A percentile compares a stretch with the other conserved stretches of the same genome.
Conservation (phyloP, 2,888 invertebrate genomes). For the Phania funesta region DNA sequence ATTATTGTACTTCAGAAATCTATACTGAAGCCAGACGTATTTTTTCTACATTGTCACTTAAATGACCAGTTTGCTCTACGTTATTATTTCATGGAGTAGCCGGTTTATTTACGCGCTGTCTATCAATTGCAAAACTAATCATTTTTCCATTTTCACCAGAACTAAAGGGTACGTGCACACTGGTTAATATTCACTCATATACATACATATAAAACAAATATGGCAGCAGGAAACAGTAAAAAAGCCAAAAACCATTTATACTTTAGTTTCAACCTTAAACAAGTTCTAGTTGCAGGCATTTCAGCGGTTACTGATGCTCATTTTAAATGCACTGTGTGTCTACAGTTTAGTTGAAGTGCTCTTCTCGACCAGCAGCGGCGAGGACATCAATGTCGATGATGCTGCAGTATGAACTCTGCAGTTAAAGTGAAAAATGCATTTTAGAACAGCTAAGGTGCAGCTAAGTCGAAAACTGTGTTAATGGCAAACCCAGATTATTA, state of each 20-base stretch:
- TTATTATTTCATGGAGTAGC: not conserved
- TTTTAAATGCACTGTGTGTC: constrained; percentile 40
- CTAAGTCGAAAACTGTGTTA: not conserved
- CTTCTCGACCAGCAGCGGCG: not conserved
- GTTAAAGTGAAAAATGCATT: not conserved
- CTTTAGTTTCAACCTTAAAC: constrained; percentile 17
- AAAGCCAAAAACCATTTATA: not conserved
- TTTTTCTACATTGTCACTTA: too few relatives aligned
- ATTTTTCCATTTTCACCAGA: too few relatives aligned
- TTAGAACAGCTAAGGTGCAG: not conserved
- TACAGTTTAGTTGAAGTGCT: constrained; percentile 18
- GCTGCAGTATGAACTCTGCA: not conserved
- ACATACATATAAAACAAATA: not conserved
- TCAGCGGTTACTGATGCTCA: constrained; percentile 40
- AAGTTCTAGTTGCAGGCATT: constrained; percentile 41
- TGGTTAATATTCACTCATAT: not conserved
- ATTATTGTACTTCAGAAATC: too few relatives aligned
- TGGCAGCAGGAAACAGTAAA: constrained; percentile 1
- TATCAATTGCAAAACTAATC: not conserved
- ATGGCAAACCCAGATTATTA: constrained; percentile 8
- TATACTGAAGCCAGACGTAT: too few relatives aligned
- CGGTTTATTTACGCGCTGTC: not conserved
- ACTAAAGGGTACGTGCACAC: not conserved
- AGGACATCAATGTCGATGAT: not conserved
- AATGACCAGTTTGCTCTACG: too few relatives aligned